Percentiles rank a stretch among this genome's conserved stretches.
phyloP scores from a whole-genome alignment of 2,888 invertebrate genomes.

The Callyntrura guangdongensis region DNA sequence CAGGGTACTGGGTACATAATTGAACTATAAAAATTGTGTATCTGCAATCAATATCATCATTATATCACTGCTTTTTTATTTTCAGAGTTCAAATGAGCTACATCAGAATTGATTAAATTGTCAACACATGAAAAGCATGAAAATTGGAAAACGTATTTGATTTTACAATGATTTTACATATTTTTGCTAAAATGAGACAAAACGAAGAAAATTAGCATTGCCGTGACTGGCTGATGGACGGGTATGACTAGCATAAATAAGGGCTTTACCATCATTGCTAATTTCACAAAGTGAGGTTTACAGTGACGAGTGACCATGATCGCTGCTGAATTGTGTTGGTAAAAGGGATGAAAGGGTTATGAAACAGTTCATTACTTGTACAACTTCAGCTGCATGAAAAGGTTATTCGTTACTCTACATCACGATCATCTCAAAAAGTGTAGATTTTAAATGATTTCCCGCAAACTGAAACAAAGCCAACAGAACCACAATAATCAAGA shows the following conservation, averaged over 20 bases:
- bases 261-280: neutral
- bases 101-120: slow-evolving; percentile 53
- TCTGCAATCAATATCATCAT: neutral
- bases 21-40: too few species aligned
- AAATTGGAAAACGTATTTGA: slow-evolving; percentile 49
- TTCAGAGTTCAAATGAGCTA: neutral
- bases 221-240: neutral
- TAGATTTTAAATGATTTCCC: neutral
- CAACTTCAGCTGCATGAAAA: neutral
- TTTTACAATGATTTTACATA: slow-evolving; percentile 35
- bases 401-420: slow-evolving; percentile 1
- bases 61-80: too few species aligned
- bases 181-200: neutral
- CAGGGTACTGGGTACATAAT: too few species aligned
- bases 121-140: slow-evolving; percentile 53
- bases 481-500: neutral
- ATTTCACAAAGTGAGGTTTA: too few species aligned
- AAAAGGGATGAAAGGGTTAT: neutral
- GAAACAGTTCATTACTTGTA: slow-evolving; percentile 5
- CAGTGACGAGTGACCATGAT: too few species aligned
- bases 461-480: slow-evolving; percentile 1
- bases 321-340: neutral
- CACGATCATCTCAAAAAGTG: neutral
- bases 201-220: neutral
- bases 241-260: neutral